These are phyloP conservation scores for Anagrus nilaparvatae DNA, from an alignment of 1,140 invertebrate species.

Conservation along the genomic window DNA sequence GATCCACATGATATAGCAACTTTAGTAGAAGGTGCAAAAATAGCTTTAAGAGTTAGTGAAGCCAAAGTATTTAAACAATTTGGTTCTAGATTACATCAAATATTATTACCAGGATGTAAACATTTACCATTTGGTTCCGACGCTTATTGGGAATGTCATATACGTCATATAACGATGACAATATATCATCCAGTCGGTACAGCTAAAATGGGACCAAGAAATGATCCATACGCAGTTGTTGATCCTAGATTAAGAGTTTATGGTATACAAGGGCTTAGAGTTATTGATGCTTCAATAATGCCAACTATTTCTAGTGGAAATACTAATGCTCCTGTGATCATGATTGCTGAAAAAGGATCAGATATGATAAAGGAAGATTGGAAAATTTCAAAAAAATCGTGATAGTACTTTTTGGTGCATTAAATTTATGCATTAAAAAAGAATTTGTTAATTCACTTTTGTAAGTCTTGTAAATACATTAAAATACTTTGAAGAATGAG, in stretches of 20 bases:
- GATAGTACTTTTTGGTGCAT: no score
- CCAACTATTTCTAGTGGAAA: slow-evolving; percentile 72
- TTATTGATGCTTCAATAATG: slow-evolving; percentile 85
- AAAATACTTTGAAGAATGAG: no score
- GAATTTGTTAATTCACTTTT: no score
- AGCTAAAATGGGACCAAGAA: slow-evolving; percentile 72
- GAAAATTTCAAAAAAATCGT: no score
- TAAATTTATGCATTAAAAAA: no score
- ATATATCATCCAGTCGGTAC: slow-evolving; percentile 77
- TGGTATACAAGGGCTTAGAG: slow-evolving; percentile 64
- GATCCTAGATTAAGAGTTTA: slow-evolving; percentile 69
- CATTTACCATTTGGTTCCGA: slow-evolving; percentile 62
- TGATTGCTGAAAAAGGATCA: slow-evolving; percentile 78
- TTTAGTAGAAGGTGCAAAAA: slow-evolving; percentile 72
- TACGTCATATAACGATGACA: slow-evolving; percentile 75
- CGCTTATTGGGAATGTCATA: slow-evolving; percentile 75
- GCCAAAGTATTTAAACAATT: slow-evolving; percentile 73
- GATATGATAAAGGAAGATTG: slow-evolving; percentile 73
- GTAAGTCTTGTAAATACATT: no score
- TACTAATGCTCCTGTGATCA: slow-evolving; percentile 75
- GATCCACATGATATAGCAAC: slow-evolving; percentile 65
- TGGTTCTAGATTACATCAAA: slow-evolving; percentile 60
- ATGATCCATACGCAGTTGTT: slow-evolving; percentile 68
- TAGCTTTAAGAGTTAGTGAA: slow-evolving; percentile 58
- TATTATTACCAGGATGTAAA: slow-evolving; percentile 69